phyloP scores from a whole-genome alignment of 2,888 invertebrate species.

The Mantis religiosa region DNA sequence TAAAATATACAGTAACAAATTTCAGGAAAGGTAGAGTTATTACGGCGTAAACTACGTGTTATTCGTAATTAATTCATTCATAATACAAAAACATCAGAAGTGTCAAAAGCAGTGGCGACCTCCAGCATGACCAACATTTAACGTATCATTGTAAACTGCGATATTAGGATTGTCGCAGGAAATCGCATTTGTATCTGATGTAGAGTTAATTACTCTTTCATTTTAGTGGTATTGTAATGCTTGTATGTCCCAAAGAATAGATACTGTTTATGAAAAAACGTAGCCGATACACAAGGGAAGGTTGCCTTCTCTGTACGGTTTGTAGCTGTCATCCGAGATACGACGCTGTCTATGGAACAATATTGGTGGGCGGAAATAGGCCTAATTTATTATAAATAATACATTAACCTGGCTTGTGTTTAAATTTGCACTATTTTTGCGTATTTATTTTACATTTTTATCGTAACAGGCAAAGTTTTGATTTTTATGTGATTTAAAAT shows the following conservation, averaged over 20 bases:
- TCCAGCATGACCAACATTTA: neutral
- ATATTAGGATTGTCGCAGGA: no score
- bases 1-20: no score
- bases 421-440: neutral
- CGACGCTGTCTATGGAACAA: neutral
- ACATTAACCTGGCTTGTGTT: neutral
- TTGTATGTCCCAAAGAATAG: neutral
- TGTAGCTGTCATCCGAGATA: slow-evolving; percentile 5
- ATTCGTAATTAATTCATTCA: no score
- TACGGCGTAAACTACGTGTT: no score
- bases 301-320: neutral
- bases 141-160: neutral
- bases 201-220: neutral
- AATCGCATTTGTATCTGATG: neutral
- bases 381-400: neutral
- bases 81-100: neutral
- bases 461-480: neutral
- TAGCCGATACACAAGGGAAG: neutral
- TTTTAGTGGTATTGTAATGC: neutral
- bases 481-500: neutral
- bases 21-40: no score
- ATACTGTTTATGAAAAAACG: neutral
- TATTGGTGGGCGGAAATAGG: neutral
- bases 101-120: neutral
- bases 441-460: neutral